Evolutionary conservation across 1,140 invertebrate genomes (phyloP).

Genomic region (Procambarus virginalis): DNA sequence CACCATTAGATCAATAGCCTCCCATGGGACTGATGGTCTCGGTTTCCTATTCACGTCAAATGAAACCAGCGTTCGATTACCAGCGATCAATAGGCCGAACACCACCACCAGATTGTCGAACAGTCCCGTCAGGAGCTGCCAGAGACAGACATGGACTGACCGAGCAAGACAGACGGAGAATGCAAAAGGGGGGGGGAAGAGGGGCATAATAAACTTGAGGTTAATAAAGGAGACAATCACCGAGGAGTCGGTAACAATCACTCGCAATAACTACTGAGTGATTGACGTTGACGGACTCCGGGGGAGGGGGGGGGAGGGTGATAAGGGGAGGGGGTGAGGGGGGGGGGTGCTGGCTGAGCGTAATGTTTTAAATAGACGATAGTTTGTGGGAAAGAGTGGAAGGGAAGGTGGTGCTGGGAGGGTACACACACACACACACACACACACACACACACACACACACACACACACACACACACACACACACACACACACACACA

Average conservation of each 20-base stretch:
- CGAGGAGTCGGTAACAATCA: neutral
- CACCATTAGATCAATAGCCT: neutral
- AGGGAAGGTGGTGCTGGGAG: no score
- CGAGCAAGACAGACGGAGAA: no score
- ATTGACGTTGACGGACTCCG: neutral
- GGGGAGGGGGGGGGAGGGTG: neutral
- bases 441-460: no score
- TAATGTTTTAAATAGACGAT: no score
- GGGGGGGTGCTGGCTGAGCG: no score
- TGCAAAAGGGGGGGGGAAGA: no score
- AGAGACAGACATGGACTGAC: no score
- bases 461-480: no score
- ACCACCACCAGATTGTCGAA: neutral
- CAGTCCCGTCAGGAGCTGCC: neutral
- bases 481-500: neutral
- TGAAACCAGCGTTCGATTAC: neutral
- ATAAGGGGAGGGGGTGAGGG: no score
- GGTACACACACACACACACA: no score
- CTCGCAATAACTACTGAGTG: neutral
- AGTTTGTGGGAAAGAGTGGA: no score
- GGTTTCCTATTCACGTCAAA: neutral
- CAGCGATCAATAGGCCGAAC: neutral
- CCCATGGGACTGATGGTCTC: neutral
- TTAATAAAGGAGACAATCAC: neutral
- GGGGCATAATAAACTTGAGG: neutral